Base-by-base conservation (phyloP, 1,140 invertebrate genomes). In the Zelostemma sp. region DNA sequence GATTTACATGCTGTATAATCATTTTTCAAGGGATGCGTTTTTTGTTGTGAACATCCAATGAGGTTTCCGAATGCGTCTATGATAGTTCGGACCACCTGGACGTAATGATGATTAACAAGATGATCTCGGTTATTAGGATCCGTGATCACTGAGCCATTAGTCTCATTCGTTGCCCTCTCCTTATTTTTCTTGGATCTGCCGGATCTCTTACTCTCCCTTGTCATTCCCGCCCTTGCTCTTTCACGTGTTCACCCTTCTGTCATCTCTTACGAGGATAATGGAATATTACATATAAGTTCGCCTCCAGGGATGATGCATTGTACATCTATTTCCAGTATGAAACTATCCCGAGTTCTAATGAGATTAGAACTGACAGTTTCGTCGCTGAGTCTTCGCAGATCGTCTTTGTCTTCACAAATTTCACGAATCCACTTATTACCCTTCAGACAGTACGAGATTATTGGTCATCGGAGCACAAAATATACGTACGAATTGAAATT, bases 21-120 rank as follows among this genome's bases (percentile, higher is more conserved):
- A 28, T 4, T 8, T 28, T 28, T 28, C 8, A 8, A 8, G 25
- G 25, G 3, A 3, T 28, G 25, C 3, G 8, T 28, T 28, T 8
- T 4, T 4, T 28, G 25, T 8, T 8, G 25, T 28, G 8, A 28
- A 28, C 8, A 28, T 28, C 35, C 3, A 40, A 40, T 11, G 41
- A 16, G 12, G 9, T 21, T 47, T 11, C 3, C 45, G 45, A 47
- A 47, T 9, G 18, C 17, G 16, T 21, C 45, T 18, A 8, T 1
- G 45, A 19, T 43, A 43, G 14, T 8, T 21, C 45, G 21, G 11
- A 6, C 14, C 43, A 57, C 43, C 28, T 47, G 54, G 41, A 46
- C 43, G 0, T 67, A 67, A 67, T 19, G 47, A 67, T 67, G 64
- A 67, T 67, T 60, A 67, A 67, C 57, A 41, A 49, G 64, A 40